These are phyloP conservation scores for Bicyclus anynana DNA, from an alignment of 1,140 invertebrate species.

Conservation along the genomic window DNA sequence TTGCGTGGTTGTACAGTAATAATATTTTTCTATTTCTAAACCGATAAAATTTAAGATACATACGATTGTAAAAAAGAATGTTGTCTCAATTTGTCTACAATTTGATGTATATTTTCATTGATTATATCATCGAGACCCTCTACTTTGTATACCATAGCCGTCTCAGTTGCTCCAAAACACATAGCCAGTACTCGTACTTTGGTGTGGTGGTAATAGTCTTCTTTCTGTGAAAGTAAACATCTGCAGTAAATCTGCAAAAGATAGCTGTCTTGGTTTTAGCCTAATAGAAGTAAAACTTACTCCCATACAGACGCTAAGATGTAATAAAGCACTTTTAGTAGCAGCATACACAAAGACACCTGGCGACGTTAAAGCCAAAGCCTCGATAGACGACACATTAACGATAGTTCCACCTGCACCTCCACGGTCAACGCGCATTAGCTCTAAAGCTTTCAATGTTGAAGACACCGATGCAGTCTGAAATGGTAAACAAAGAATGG, in stretches of 20 bases:
- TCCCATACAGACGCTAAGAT: slow-evolving; percentile 38
- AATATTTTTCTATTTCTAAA: too few species aligned
- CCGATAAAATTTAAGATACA: not conserved
- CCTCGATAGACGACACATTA: slow-evolving; percentile 80
- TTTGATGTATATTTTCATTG: not conserved
- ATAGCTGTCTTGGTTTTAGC: too few species aligned
- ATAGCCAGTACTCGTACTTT: slow-evolving; percentile 73
- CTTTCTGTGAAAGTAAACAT: slow-evolving; percentile 26
- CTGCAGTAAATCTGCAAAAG: too few species aligned
- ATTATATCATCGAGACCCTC: slow-evolving; percentile 12
- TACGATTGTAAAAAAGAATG: not conserved
- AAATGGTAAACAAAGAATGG: slow-evolving; percentile 14
- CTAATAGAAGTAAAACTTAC: slow-evolving; percentile 26
- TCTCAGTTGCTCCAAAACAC: slow-evolving; percentile 72
- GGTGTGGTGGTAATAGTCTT: slow-evolving; percentile 64
- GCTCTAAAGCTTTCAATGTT: slow-evolving; percentile 44
- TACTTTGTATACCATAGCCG: slow-evolving; percentile 23
- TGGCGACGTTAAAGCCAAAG: slow-evolving; percentile 57
- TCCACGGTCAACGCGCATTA: slow-evolving; percentile 79
- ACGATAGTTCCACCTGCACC: slow-evolving; percentile 79
- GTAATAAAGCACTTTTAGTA: slow-evolving; percentile 80
- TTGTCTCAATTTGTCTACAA: not conserved
- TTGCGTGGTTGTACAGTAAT: too few species aligned
- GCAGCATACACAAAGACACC: slow-evolving; percentile 76
- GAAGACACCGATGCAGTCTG: slow-evolving; percentile 45